These are phyloP conservation scores for Panzeria rudis DNA, from an alignment of 2,888 invertebrate species.

Conservation along the genomic window DNA sequence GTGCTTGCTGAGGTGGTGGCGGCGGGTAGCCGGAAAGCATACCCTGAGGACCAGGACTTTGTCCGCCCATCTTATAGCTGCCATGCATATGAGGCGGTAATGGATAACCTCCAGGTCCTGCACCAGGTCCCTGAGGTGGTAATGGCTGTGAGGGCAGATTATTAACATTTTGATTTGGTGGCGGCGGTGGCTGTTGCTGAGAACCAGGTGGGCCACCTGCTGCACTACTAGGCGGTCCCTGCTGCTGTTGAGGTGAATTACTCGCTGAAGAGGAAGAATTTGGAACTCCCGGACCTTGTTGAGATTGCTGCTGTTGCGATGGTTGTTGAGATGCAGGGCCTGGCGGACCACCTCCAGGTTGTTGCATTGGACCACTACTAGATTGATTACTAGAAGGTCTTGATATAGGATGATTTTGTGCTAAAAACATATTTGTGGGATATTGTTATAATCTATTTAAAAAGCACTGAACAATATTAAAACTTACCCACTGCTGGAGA, in stretches of 20 bases:
- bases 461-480: not conserved
- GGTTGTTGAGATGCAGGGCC: slow-evolving; percentile 80
- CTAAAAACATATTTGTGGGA: slow-evolving; percentile 70
- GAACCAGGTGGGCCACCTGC: slow-evolving; percentile 82
- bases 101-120: slow-evolving; percentile 79
- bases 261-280: slow-evolving; percentile 81
- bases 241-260: slow-evolving; percentile 80
- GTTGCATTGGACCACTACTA: slow-evolving; percentile 84
- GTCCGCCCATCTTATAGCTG: slow-evolving; percentile 86
- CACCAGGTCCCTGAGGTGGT: slow-evolving; percentile 76
- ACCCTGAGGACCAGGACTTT: slow-evolving; percentile 85
- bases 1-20: slow-evolving; percentile 84
- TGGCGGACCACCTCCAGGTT: slow-evolving; percentile 76
- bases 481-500: slow-evolving; percentile 97
- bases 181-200: slow-evolving; percentile 77
- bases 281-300: slow-evolving; percentile 77
- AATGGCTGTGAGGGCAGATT: slow-evolving; percentile 81
- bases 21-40: slow-evolving; percentile 85
- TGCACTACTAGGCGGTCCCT: slow-evolving; percentile 77
- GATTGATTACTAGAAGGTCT: slow-evolving; percentile 94
- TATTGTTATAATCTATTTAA: not conserved
- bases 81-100: slow-evolving; percentile 84
- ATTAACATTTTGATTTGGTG: slow-evolving; percentile 80
- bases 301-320: slow-evolving; percentile 77
- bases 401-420: slow-evolving; percentile 97